Evolutionary conservation across 2,113 vertebrate genomes (phyloP).

Genomic region (Camelus dromedarius): DNA sequence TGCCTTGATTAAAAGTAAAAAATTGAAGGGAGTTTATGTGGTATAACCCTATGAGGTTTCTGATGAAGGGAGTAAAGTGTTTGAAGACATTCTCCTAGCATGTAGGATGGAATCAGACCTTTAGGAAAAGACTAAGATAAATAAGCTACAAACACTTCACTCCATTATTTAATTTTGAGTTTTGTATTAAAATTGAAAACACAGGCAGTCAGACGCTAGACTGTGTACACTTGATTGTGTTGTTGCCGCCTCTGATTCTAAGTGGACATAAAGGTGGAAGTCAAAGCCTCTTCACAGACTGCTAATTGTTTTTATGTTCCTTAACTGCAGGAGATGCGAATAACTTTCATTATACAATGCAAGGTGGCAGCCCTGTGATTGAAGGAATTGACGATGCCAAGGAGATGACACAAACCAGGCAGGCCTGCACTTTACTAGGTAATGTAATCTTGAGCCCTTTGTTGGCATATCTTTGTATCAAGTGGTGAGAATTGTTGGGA

Average conservation of each 20-base stretch:
- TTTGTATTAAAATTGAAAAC: slow-evolving; percentile 44
- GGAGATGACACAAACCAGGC: slow-evolving; percentile 94
- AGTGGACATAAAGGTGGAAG: background rate
- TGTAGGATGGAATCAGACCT: background rate
- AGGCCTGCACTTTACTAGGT: slow-evolving; percentile 96
- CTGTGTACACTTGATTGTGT: background rate
- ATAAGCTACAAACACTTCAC: slow-evolving; percentile 6
- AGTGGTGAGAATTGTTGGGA: background rate
- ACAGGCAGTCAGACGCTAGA: background rate
- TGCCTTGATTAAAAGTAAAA: slow-evolving; percentile 10
- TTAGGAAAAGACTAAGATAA: slow-evolving; percentile 40
- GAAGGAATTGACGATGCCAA: slow-evolving; percentile 95
- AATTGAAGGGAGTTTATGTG: background rate
- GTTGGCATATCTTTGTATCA: background rate
- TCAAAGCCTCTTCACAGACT: background rate
- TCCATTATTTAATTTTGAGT: background rate
- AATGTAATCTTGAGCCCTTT: slow-evolving; percentile 70
- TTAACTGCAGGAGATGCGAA: slow-evolving; percentile 90
- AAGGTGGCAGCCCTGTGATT: slow-evolving; percentile 95
- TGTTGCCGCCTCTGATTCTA: background rate
- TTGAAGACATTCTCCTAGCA: background rate
- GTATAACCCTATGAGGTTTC: background rate
- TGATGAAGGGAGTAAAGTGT: background rate
- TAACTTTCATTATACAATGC: slow-evolving; percentile 94
- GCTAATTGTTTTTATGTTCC: background rate